phyloP scores from a whole-genome alignment of 1,140 invertebrate genomes.

The Pseudomyrmex flavicornis region DNA sequence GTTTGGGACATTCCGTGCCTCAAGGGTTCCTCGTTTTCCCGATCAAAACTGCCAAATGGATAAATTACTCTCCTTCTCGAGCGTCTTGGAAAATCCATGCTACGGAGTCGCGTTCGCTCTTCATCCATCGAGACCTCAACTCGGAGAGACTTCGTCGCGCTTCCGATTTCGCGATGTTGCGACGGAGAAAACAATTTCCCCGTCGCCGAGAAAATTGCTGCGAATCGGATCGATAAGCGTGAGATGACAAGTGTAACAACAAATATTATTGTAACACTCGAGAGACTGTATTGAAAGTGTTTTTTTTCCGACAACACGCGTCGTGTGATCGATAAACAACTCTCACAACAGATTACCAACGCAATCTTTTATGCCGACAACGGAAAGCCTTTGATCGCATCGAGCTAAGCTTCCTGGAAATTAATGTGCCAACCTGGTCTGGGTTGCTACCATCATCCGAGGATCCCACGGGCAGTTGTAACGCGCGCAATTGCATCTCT shows the following conservation, averaged over 20 bases:
- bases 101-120: not conserved
- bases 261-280: not conserved
- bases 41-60: slow-evolving; percentile 55
- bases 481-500: not conserved
- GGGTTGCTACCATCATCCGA: not conserved
- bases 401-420: slow-evolving; percentile 21
- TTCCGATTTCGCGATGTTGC: not conserved
- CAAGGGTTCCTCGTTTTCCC: not conserved
- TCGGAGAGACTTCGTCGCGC: not conserved
- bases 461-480: not conserved
- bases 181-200: not conserved
- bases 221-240: not conserved
- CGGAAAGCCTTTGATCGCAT: slow-evolving; percentile 33
- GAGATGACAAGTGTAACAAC: not conserved
- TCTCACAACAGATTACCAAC: slow-evolving; percentile 12
- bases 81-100: not conserved
- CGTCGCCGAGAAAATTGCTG: not conserved
- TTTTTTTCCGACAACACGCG: too few species aligned
- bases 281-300: too few species aligned
- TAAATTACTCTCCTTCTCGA: slow-evolving; percentile 36
- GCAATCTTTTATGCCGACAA: not conserved
- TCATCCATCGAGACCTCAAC: not conserved
- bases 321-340: not conserved
- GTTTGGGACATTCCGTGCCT: slow-evolving; percentile 13
- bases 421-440: slow-evolving; percentile 5